A percentile compares a stretch with the other conserved stretches of the same genome.
phyloP scores from a whole-genome alignment of 2,113 vertebrate species.

The Sceloporus tristichus region DNA sequence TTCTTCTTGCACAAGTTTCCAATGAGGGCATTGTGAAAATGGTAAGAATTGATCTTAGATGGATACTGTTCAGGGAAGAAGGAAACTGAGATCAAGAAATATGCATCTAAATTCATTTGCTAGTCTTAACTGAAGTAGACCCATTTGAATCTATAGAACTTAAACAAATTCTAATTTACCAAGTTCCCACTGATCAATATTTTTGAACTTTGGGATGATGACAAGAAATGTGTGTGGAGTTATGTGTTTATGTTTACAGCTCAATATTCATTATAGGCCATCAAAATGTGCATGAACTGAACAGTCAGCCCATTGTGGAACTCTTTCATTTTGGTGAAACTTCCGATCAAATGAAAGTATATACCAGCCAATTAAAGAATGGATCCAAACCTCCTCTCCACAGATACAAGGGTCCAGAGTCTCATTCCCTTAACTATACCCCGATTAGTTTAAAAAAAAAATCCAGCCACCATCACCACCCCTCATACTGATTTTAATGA shows the following conservation, averaged over 20 bases:
- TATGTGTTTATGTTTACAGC: neutral
- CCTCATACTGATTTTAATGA: too few species aligned
- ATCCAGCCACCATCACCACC: too few species aligned
- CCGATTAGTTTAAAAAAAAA: too few species aligned
- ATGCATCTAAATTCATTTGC: too few species aligned
- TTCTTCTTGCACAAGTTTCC: slow-evolving; percentile 10
- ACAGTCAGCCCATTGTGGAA: neutral
- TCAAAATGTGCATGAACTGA: neutral
- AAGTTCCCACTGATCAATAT: too few species aligned
- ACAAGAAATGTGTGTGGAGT: neutral
- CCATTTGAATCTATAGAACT: too few species aligned
- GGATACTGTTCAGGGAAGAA: slow-evolving; percentile 1
- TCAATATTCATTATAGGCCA: neutral
- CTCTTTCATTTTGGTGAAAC: neutral
- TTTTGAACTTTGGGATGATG: neutral
- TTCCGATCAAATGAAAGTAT: neutral
- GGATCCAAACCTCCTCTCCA: too few species aligned
- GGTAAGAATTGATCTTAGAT: neutral
- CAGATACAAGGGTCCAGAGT: too few species aligned
- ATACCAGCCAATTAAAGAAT: too few species aligned
- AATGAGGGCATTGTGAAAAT: neutral
- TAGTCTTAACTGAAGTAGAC: too few species aligned
- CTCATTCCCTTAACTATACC: too few species aligned
- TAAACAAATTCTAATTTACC: too few species aligned
- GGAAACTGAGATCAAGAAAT: slow-evolving; percentile 10